Evolutionary conservation across 2,797 vertebrate genomes (phyloP).

Genomic region (Sciurus carolinensis): DNA sequence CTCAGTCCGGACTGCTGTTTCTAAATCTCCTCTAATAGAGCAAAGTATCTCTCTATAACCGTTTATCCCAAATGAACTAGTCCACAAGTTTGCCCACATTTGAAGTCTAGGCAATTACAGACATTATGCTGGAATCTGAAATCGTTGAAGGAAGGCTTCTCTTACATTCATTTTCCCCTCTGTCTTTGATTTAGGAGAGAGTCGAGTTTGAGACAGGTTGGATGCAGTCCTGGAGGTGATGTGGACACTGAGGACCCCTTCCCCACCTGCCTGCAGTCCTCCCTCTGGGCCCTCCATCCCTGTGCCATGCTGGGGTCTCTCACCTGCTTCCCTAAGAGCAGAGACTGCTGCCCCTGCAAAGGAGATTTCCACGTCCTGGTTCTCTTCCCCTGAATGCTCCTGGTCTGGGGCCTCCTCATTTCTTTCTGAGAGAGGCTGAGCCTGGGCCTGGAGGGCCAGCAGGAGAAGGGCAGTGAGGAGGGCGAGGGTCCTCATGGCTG

Average conservation of each 20-base stretch:
- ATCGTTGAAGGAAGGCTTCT: not conserved
- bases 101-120: not conserved
- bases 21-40: not conserved
- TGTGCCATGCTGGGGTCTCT: not conserved
- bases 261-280: too few species aligned
- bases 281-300: too few species aligned
- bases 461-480: not conserved
- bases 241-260: too few species aligned
- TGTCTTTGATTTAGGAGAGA: too few species aligned
- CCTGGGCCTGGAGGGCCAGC: not conserved
- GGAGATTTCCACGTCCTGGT: not conserved
- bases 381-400: not conserved
- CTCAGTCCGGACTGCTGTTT: too few species aligned
- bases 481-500: not conserved
- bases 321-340: not conserved
- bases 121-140: not conserved
- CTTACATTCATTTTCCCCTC: not conserved
- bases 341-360: fast-evolving
- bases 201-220: too few species aligned
- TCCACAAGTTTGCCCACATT: not conserved
- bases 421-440: not conserved
- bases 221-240: too few species aligned
- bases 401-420: not conserved
- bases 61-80: not conserved
- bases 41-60: not conserved